Evolutionary conservation across 1,140 invertebrate species (phyloP), one percentile per base, ranked within the genome.

Genomic region (Zaprionus davidi): DNA sequence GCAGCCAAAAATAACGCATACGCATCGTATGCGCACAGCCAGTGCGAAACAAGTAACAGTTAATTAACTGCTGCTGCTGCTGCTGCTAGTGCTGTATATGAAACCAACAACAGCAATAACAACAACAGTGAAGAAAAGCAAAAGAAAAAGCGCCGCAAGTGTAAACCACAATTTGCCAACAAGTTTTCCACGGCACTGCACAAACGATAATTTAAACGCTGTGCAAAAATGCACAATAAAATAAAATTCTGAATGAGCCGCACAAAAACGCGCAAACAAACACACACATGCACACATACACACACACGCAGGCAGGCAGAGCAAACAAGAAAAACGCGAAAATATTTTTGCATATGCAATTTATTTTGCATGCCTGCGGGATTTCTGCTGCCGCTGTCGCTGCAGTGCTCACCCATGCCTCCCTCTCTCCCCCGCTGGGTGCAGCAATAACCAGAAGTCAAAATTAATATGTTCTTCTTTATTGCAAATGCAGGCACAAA

Each of bases 391-490:
- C 15, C 26, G 20, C 41, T 60, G 7, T 38, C 13, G 17, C 36
- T 41, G 17, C 58, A 34, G 9, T 34, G 31, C 31, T 3, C 9
- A 0, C n/a, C 3, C n/a, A n/a, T n/a, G n/a, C n/a, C n/a, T n/a
- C n/a, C 15, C 22, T 1, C 9, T 9, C 9, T 22, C 20, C 38
- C 31, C n/a, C n/a, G 71, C 75, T 77, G 71, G 71, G 60, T 77
- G 81, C 74, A 81, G 84, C 84, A 83, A 86, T 78, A 87, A 81
- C 81, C 84, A 87, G 85, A 88, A 87, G 84, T 90, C 81, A 79
- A 84, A 88, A 88, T 88, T 88, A 88, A 88, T 90, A 88, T 88
- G 85, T 90, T 88, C 85, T 90, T 90, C 81, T 88, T 88, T 88
- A 88, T 87, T 78, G 84, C 84, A 80, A 88, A 90, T 79, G 81